Base-by-base conservation (phyloP, 2,797 vertebrate genomes). In the Sparidentex hasta region DNA sequence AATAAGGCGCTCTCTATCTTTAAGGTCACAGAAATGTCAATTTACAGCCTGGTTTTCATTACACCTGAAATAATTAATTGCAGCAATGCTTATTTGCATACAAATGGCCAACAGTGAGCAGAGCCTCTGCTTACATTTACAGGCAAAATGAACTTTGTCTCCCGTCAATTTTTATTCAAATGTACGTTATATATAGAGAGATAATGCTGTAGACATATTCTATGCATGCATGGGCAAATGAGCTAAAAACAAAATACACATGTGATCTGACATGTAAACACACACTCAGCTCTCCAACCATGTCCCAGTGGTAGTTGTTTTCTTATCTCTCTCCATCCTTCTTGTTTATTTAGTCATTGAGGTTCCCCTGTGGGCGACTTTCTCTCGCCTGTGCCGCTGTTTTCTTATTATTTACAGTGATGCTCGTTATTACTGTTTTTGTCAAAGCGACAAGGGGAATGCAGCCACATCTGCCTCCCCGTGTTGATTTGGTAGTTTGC, bases 371-470 rank as follows among this genome's bases (percentile, higher is more conserved):
- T 68, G 76, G 66, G 38, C 4, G 2, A 59, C 43, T 73, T 65
- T 66, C 29, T 69, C 25, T 71, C 0, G 16, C 65, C 62, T 65
- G 43, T 38, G 27, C 25, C 9, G 29, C n/a, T 65, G 55, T 67
- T 74, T 65, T 65, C 21, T 44, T 65, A 65, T 59, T 84, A 84
- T 86, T 85, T 74, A 82, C 58, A 63, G 65, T 54, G 64, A 81
- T 55, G 71, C 71, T 80, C 21, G 17, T 87, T 80, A 79, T 80
- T 80, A 59, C 21, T 54, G 69, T 77, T 83, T 75, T 68, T 66
- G 61, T 81, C 76, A 81, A 59, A 78, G 57, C 66, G 76, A 74
- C 51, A 63, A 48, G 51, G 11, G 43, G 43, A 70, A 65, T 5
- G 23, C 52, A 58, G 76, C 70, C 59, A 81, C 87, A 82, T 85